Conservation (phyloP, 2,888 invertebrate genomes). For the Mimachlamys varia region DNA sequence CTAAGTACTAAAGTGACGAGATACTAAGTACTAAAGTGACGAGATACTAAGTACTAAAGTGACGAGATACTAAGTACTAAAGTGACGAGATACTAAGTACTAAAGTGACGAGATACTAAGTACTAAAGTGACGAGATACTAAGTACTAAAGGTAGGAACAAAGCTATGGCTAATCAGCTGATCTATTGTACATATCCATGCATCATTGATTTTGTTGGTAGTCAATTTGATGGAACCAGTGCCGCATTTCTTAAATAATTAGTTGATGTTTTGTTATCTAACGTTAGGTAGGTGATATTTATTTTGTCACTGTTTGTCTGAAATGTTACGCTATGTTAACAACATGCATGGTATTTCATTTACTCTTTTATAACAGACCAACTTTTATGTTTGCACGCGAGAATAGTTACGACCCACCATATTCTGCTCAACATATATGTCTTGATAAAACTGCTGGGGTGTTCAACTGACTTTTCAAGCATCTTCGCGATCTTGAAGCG, state of each 20-base stretch:
- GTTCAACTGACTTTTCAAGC: conserved; percentile 27
- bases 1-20: too few species aligned
- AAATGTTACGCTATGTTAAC: neutral
- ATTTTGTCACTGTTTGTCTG: neutral
- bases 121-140: too few species aligned
- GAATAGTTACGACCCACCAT: neutral
- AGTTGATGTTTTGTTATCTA: too few species aligned
- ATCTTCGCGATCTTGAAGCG: conserved; percentile 16
- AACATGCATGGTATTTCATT: neutral
- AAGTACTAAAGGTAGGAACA: neutral
- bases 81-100: too few species aligned
- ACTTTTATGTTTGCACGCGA: neutral
- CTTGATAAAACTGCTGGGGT: conserved; percentile 2
- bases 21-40: too few species aligned
- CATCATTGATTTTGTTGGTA: too few species aligned
- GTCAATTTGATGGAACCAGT: too few species aligned
- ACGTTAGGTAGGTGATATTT: neutral
- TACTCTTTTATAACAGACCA: neutral
- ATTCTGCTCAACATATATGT: neutral
- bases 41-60: too few species aligned
- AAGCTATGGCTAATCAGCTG: neutral
- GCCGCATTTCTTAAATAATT: too few species aligned
- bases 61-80: too few species aligned
- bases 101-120: too few species aligned
- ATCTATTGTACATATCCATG: neutral